A percentile compares a stretch with the other conserved stretches of the same genome.
Evolutionary conservation across 2,113 vertebrate species (phyloP).

Genomic region (Verasper variegatus): DNA sequence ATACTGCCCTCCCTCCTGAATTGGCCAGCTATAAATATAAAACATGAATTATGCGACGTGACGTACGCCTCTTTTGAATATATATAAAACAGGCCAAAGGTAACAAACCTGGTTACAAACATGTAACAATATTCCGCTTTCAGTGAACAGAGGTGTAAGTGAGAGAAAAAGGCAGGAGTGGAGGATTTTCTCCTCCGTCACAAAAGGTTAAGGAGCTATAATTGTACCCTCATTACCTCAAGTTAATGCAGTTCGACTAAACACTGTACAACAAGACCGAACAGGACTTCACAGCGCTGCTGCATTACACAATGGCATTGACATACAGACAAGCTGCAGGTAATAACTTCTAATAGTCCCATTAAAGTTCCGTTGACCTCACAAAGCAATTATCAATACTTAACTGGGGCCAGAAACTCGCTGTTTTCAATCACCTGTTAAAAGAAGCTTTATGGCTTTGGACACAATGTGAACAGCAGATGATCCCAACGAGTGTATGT

Average conservation of each 20-base stretch:
- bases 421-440: slow-evolving; percentile 41
- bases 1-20: slow-evolving; percentile 32
- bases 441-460: slow-evolving; percentile 13
- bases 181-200: slow-evolving; percentile 36
- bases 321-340: slow-evolving; percentile 45
- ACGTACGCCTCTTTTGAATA: slow-evolving; percentile 37
- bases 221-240: slow-evolving; percentile 57
- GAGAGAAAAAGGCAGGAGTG: slow-evolving; percentile 16
- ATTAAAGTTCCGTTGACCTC: slow-evolving; percentile 62
- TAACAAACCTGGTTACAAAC: slow-evolving; percentile 37
- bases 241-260: slow-evolving; percentile 48
- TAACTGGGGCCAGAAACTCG: slow-evolving; percentile 17
- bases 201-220: slow-evolving; percentile 58
- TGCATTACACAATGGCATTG: slow-evolving; percentile 38
- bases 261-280: slow-evolving; percentile 43
- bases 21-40: slow-evolving; percentile 33
- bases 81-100: slow-evolving; percentile 51
- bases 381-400: slow-evolving; percentile 47
- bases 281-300: slow-evolving; percentile 23
- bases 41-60: slow-evolving; percentile 37
- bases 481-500: neutral
- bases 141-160: neutral
- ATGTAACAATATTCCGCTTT: slow-evolving; percentile 36
- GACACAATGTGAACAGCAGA: slow-evolving; percentile 26
- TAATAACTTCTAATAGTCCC: slow-evolving; percentile 71